Evolutionary conservation across 2,797 vertebrate species (phyloP), one percentile per base, ranked within the genome.

Genomic region (Oophaga sylvatica): DNA sequence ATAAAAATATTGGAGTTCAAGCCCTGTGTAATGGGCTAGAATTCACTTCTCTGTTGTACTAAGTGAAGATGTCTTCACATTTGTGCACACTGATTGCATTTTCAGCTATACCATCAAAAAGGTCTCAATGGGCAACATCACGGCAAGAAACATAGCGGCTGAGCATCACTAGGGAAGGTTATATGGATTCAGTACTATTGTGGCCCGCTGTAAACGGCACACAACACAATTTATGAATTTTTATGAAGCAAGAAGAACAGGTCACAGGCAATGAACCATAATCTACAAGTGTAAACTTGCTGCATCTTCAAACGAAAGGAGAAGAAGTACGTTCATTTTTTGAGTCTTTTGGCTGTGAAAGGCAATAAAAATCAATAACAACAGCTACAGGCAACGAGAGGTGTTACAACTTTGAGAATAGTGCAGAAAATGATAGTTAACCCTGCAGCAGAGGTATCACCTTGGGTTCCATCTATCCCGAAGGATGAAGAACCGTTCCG

Each of bases 341-440:
- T 80, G 29, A 83, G 57, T 81, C 68, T 84, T 88, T 85, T 84
- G 87, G 68, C 83, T 88, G 78, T 57, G 78, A 85, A 81, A 80
- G 65, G 70, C 81, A 65, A 88, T 84, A 88, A 81, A 88, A 88
- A 88, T 88, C 87, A 85, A 88, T 88, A 88, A 56, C 68, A 85
- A 78, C 83, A 85, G 59, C 87, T 85, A 80, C 76, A 85, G 77
- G 76, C 87, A 88, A 88, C 84, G 84, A 88, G 82, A 88, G 87
- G 87, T 84, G 87, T 84, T 88, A 75, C 73, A 84, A 73, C 82
- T 84, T 88, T 75, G 82, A 73, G 82, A 88, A 88, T 80, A 67
- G 87, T 65, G 77, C 70, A 84, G 82, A 80, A 84, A 85, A 67
- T 80, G 82, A 84, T 88, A 88, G 81, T 88, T 88, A 88, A 88